Percentiles rank a stretch among this genome's conserved stretches.
Evolutionary conservation across 2,888 invertebrate species (phyloP).

Genomic region (Polia nebulosa): DNA sequence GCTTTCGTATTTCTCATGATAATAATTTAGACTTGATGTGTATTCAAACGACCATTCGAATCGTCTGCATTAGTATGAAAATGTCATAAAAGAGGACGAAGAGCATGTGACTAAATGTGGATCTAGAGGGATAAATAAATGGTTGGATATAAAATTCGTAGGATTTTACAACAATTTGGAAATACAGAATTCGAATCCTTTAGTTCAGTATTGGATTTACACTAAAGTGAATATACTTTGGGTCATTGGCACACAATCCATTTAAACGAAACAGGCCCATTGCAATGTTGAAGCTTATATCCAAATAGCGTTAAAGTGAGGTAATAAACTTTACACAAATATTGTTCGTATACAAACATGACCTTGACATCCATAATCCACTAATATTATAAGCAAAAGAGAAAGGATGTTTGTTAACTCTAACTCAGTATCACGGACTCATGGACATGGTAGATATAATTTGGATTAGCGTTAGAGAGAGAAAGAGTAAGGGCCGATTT

Average conservation of each 20-base stretch:
- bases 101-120: not conserved
- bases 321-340: conserved; percentile 44
- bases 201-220: not conserved
- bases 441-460: not conserved
- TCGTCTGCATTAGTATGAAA: not conserved
- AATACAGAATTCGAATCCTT: not conserved
- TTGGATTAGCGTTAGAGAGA: conserved; percentile 1
- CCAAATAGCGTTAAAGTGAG: conserved; percentile 27
- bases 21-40: conserved; percentile 6
- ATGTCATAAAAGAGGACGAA: not conserved
- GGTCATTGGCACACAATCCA: conserved; percentile 27
- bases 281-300: conserved; percentile 31
- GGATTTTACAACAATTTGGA: too few species aligned
- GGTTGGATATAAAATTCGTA: too few species aligned
- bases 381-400: conserved; percentile 45
- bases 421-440: not conserved
- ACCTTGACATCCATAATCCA: conserved; percentile 42
- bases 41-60: not conserved
- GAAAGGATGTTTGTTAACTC: conserved; percentile 25
- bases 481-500: too few species aligned
- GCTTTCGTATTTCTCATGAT: conserved; percentile 30
- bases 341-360: conserved; percentile 23
- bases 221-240: not conserved
- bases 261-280: conserved; percentile 12
- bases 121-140: not conserved